Evolutionary conservation across 2,888 invertebrate species (phyloP), one percentile per base, ranked within the genome.

Genomic region (Synanthedon myopaeformis): DNA sequence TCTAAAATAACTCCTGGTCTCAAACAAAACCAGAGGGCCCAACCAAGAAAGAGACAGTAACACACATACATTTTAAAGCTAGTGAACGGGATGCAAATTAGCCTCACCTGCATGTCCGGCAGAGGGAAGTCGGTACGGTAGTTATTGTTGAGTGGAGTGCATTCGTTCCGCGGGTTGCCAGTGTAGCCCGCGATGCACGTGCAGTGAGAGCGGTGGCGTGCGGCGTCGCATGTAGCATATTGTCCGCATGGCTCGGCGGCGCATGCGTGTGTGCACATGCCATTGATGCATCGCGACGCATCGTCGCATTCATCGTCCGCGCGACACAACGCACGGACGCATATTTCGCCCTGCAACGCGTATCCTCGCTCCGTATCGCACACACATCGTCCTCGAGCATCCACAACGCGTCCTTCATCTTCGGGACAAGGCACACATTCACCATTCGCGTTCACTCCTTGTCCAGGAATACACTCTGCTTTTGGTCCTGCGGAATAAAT

Each of bases 251-350:
- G 88, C 67, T 94, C 92, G 4, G 90, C 89, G 50, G 78, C 80
- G 74, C 96, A 96, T n/a, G 95, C 93, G 76, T 94, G 92, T 55
- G 93, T 91, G 69, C 96, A 96, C 23, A 90, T 91, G 64, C 91
- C 91, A 41, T 91, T 92, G 60, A 94, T 91, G 71, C 96, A 96
- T 70, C 91, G 93, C 59, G 91, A 91, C 28, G 13, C 13, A 11
- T 51, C 93, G 1, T 93, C 90, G 67, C 96, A 96, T 61, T 96
- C 92, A 41, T 90, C 89, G 66, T 95, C 91, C 2, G 80, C 86
- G 60, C 89, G 89, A 70, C 96, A 96, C 2, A 90, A 89, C 1
- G 93, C 93, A 59, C 93, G 93, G 1, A 92, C 91, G 71, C 96
- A 96, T 41, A 92, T 92, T 48, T 92, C 90, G 56, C 94, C 93